Evolutionary conservation across 2,113 vertebrate species (phyloP), one percentile per base, ranked within the genome.

Genomic region (Tachycineta bicolor): DNA sequence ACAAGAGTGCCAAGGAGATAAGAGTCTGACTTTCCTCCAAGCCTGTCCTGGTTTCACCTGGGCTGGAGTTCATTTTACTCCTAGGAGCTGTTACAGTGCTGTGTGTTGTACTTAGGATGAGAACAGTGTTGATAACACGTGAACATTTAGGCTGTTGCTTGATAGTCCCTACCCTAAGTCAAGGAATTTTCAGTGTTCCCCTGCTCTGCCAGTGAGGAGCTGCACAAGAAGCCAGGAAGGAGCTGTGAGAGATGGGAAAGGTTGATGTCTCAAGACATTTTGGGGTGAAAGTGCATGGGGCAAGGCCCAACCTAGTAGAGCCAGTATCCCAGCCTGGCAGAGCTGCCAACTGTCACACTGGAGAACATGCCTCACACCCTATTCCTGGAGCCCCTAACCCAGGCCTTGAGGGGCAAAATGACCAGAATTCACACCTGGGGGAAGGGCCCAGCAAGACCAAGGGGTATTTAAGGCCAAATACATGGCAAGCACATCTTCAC

Each of bases 401-500:
- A 64, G 49, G n/a, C 64, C 59, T 41, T 64, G 24, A 56, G n/a
- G 6, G 11, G 41, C 41, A 60, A 55, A 47, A 33, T 19, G 23
- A 74, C 14, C 49, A 74, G 22, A 64, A 63, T 6, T 33, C 49
- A 18, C 41, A 46, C 4, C 28, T 64, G 19, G 23, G 14, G 4
- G 18, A 84, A 47, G n/a, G 28, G 50, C 6, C n/a, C 41, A 39
- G 19, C 23, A 74, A 56, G 23, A 28, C 59, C 69, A 74, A 28
- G 10, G 8, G 19, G 15, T 47, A 28, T n/a, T 74, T 39, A 47
- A 41, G n/a, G 19, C 14, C 6, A 10, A 55, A 33, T 21, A 55
- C 0, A 0, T 18, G 39, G 22, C 1, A 3, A 64, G 23, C 28
- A 63, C 7, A 5, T 33, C 28, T 55, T 63, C 18, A 39, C n/a